Conservation (phyloP, 2,888 invertebrate species). For the Galerucella calmariensis region DNA sequence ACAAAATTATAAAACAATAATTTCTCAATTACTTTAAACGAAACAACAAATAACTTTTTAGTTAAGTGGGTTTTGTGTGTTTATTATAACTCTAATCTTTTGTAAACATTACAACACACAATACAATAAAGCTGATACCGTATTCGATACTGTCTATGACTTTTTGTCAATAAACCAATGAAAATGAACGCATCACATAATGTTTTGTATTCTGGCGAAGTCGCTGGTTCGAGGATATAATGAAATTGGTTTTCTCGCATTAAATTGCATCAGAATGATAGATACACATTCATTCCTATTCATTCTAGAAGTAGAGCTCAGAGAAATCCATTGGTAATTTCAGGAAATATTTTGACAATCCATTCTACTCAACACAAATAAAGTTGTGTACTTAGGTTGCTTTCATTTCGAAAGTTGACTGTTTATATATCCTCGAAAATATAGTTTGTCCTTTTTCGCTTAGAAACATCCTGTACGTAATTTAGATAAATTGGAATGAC, state of each 20-base stretch:
- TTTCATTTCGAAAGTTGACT: no score
- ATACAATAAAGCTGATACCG: neutral
- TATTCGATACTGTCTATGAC: neutral
- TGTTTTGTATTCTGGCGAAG: conserved; percentile 1
- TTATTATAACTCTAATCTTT: no score
- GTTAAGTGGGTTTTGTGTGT: no score
- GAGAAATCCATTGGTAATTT: neutral
- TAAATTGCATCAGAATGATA: conserved; percentile 1
- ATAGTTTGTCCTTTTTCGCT: no score
- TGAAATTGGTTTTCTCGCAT: conserved; percentile 2
- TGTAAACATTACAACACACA: neutral
- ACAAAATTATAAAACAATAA: no score
- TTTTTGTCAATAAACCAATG: neutral
- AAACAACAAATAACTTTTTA: no score
- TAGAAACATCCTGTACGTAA: no score
- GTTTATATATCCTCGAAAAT: no score
- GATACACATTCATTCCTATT: neutral
- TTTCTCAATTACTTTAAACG: no score
- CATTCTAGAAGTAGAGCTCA: neutral
- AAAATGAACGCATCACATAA: neutral
- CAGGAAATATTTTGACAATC: neutral
- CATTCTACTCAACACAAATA: no score
- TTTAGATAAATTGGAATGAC: neutral
- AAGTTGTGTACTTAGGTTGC: no score
- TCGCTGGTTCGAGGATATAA: conserved; percentile 1